Conservation (phyloP, 2,797 vertebrate species). For the Etheostoma perlongum region DNA sequence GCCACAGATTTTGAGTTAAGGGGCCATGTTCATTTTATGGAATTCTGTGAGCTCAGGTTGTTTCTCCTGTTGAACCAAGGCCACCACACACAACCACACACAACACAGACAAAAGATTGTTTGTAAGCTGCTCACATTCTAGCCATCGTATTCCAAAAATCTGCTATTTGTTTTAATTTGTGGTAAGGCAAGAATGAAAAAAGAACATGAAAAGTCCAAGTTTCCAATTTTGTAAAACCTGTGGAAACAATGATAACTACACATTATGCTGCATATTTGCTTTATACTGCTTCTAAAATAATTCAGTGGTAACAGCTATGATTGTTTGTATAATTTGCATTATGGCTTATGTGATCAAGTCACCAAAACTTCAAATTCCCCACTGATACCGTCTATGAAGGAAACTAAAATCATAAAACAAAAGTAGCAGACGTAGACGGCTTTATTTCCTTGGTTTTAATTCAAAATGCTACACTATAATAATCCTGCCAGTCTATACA, state of each 20-base stretch:
- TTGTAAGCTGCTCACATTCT: slow-evolving; percentile 44
- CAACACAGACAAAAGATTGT: slow-evolving; percentile 55
- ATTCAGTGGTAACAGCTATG: background rate
- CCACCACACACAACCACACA: background rate
- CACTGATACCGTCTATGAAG: background rate
- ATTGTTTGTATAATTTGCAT: background rate
- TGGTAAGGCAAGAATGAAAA: background rate
- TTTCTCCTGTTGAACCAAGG: slow-evolving; percentile 12
- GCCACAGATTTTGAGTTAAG: too few species aligned
- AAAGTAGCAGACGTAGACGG: slow-evolving; percentile 18
- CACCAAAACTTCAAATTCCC: background rate
- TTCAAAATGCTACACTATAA: slow-evolving; percentile 40
- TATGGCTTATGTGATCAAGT: background rate
- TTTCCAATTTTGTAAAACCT: slow-evolving; percentile 9
- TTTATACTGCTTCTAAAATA: background rate
- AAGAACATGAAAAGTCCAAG: slow-evolving; percentile 11
- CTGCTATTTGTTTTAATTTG: slow-evolving; percentile 56
- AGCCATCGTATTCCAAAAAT: slow-evolving; percentile 56
- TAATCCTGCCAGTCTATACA: slow-evolving; percentile 37
- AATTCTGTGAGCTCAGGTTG: too few species aligned
- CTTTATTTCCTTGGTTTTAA: slow-evolving; percentile 27
- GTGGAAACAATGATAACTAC: background rate
- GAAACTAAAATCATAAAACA: slow-evolving; percentile 24
- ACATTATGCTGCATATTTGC: background rate
- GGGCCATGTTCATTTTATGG: too few species aligned